Evolutionary conservation across 2,888 invertebrate species (phyloP), one percentile per base, ranked within the genome.

Genomic region (Piscicola geometra): DNA sequence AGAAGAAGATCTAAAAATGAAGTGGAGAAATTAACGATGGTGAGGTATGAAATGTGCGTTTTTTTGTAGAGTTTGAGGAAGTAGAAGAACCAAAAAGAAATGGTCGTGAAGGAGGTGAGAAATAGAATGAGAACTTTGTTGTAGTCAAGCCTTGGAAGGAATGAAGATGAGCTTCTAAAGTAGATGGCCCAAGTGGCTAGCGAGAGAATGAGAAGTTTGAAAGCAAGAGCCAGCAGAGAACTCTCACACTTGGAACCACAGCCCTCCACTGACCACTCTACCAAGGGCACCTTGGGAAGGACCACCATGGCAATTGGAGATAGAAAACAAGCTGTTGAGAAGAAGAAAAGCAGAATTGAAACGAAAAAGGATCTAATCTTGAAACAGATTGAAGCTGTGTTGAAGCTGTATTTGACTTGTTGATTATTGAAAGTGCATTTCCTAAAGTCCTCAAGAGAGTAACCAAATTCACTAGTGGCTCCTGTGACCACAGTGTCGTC

Each of bases 61-160:
- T 85, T 84, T 75, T 87, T 85, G 77, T 87, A 82, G 67, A 88
- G 86, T 86, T 97, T 93, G 72, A 97, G 95, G 82, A 93, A 91
- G 85, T 97, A 99, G 87, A 99, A 99, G 28, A 99, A 88, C 98
- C 99, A 99, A 87, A 94, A 98, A 2, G 96, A 92, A 86, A 97
- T 94, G 78, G 93, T 92, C 85, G 96, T 92, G 21, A 99, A 90
- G 60, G 94, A 90, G 52, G 95, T 90, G 75, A 97, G 89, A 3
- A 93, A 89, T 77, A 96, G 87, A n/a, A 94, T 91, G 81, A 93
- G 90, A 0, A 94, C 92, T 81, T 95, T 89, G 83, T 94, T 94
- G 70, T 96, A 88, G 86, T 92, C 94, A 85, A 97, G 92, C 78
- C 97, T 88, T 0, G 97, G 97, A 88, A 96, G 89, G 25, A 93